Evolutionary conservation across 37 sponge, comb jelly and placozoan species (phyloP), one percentile per base, ranked within the genome.

Genomic region (Crambe crambe): DNA sequence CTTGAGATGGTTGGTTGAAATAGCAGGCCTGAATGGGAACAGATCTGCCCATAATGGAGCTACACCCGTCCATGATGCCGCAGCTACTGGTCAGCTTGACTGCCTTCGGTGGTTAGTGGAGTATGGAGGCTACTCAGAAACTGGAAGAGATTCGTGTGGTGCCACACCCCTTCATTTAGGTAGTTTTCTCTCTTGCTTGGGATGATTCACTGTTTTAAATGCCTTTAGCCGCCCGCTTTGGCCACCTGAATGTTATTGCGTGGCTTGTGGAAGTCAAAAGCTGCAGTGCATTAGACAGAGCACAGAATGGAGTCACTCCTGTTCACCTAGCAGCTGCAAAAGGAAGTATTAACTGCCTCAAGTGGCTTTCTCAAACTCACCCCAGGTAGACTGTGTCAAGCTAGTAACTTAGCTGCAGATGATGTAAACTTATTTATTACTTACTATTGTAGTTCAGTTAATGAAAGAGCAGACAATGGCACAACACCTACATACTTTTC

Each of bases 291-390:
- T 17, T 72, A 15, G 89, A 83, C 3, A 70, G 61, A 29, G 92
- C 92, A 12, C 81, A 91, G 62, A 86, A 83, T 72, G 92, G 92
- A 3, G 75, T 81, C 76, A 91, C 87, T 37, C 87, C 92, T 21
- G 73, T 86, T 25, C 92, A 91, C 72, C 47, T 91, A n/a, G 92
- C 92, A 18, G 87, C 92, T 0, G 92, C 92, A 12, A 86, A 86
- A 65, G 92, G 92, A 17, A 91, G 87, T 27, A 37, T 83, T 41
- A 73, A 91, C 26, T 77, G 77, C 35, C 71, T 91, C 18, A 72
- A 72, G 18, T 88, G 88, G 88, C 60, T 88, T 29, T 41, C 88
- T 20, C 82, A 88, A 35, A 30, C 59, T 47, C 27, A 61, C 17
- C 73, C 57, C 10, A 77, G 72, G 88, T 88, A 82, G 6, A 56